Evolutionary conservation across 1,140 invertebrate genomes (phyloP).

Genomic region (Sinella curviseta): DNA sequence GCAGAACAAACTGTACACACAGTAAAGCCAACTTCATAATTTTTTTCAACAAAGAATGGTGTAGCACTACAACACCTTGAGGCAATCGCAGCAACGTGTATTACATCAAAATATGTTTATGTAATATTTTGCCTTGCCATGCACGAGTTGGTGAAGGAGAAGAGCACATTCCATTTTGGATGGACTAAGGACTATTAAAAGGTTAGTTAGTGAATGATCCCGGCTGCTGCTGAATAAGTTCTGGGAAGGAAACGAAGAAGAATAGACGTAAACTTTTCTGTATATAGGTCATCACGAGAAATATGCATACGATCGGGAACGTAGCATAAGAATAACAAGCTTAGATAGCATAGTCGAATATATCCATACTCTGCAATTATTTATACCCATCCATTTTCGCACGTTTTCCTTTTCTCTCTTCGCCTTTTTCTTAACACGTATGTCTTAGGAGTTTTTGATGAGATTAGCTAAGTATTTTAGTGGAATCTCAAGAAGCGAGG

Average conservation of each 20-base stretch:
- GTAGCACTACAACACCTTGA: background rate
- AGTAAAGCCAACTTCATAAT: background rate
- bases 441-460: conserved; percentile 2
- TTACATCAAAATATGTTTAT: background rate
- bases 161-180: background rate
- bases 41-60: too few relatives aligned
- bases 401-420: background rate
- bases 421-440: background rate
- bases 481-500: background rate
- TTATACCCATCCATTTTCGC: background rate
- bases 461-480: background rate
- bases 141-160: background rate
- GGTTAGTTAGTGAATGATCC: background rate
- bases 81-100: background rate
- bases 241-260: background rate
- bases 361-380: background rate
- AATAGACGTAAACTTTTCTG: background rate
- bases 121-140: background rate
- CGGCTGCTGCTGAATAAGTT: background rate
- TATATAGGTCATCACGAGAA: background rate
- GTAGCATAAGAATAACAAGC: background rate
- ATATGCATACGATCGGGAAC: background rate
- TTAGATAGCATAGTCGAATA: background rate
- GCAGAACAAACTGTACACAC: background rate
- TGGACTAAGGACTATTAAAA: background rate